phyloP scores from a whole-genome alignment of 2,113 vertebrate species.

The Micronycteris hirsuta region DNA sequence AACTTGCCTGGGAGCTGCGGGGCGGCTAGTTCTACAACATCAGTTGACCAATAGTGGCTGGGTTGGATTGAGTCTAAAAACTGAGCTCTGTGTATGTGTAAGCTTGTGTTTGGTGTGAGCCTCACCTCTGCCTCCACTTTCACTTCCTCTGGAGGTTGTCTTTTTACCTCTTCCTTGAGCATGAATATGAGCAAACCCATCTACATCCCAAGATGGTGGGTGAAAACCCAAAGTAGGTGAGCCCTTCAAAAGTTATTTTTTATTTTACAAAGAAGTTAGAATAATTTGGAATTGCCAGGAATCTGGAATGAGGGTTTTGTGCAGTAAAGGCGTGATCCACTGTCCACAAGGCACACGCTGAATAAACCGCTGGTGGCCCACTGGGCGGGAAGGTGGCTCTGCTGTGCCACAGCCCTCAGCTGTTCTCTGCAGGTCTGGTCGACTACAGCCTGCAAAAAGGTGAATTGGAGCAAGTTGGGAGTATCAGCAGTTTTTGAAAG shows the following conservation, averaged over 20 bases:
- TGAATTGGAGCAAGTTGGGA: not conserved
- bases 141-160: not conserved
- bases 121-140: not conserved
- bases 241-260: not conserved
- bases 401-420: fast-evolving
- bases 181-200: not conserved
- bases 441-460: not conserved
- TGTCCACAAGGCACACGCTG: not conserved
- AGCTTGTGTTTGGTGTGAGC: not conserved
- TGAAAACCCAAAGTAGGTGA: not conserved
- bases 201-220: not conserved
- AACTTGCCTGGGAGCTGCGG: fast-evolving
- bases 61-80: not conserved
- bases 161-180: not conserved
- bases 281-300: not conserved
- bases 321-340: not conserved
- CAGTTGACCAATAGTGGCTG: not conserved
- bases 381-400: not conserved
- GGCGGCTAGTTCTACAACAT: not conserved
- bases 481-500: not conserved
- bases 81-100: fast-evolving
- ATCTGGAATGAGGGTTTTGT: not conserved
- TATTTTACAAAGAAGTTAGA: not conserved
- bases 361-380: not conserved
- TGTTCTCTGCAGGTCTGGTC: not conserved